These are phyloP conservation scores for Hyla sarda DNA, from an alignment of 2,113 vertebrate genomes.

Conservation along the genomic window DNA sequence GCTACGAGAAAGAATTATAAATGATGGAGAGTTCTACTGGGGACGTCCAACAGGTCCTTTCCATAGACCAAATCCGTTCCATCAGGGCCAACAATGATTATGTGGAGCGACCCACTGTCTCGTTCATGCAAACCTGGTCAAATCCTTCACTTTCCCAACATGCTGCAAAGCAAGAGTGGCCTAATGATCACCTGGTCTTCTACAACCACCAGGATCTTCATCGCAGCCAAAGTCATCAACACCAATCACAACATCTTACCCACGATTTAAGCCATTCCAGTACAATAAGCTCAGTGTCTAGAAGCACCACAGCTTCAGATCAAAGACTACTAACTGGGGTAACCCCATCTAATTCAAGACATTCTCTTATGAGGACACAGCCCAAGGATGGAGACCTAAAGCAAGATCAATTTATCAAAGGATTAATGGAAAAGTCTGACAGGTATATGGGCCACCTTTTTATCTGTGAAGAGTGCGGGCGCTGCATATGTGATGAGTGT, in stretches of 20 bases:
- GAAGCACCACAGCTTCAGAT: conserved; percentile 90
- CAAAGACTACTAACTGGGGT: conserved; percentile 88
- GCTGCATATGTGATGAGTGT: conserved; percentile 90
- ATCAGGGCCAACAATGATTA: conserved; percentile 96
- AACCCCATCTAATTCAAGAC: conserved; percentile 85
- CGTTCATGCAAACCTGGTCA: conserved; percentile 76
- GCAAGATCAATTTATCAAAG: conserved; percentile 79
- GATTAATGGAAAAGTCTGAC: conserved; percentile 68
- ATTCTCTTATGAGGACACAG: conserved; percentile 82
- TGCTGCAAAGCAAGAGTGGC: conserved; percentile 71
- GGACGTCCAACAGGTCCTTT: conserved; percentile 90
- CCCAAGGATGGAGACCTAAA: conserved; percentile 83
- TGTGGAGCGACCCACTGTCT: conserved; percentile 83
- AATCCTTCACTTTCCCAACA: conserved; percentile 80
- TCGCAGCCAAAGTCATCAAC: conserved; percentile 87
- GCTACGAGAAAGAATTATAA: conserved; percentile 70
- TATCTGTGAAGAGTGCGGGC: conserved; percentile 92
- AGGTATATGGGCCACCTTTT: conserved; percentile 80
- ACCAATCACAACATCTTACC: conserved; percentile 79
- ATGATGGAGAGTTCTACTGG: conserved; percentile 81
- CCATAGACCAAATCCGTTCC: conserved; percentile 92
- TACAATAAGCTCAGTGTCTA: conserved; percentile 93
- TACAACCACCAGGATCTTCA: conserved; percentile 74
- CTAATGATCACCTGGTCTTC: conserved; percentile 71
- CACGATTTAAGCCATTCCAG: conserved; percentile 92